Base-by-base conservation (phyloP, 2,888 invertebrate species). In the Hemaris fuciformis region DNA sequence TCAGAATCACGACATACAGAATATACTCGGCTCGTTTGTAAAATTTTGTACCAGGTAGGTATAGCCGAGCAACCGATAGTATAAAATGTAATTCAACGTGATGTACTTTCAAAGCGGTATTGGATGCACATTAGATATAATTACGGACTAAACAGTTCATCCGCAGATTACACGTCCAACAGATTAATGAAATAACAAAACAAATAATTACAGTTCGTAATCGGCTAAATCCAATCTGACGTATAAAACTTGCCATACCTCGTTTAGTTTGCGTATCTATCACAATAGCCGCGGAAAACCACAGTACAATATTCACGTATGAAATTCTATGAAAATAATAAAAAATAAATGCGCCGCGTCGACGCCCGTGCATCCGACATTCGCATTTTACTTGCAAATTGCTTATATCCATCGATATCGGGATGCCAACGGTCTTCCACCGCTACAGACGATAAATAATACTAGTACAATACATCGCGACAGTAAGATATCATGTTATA, bases 331-430 rank as follows among this genome's bases (percentile, higher is more conserved):
- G 79, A 79, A 79, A 81, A 83, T 77, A 84, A 83, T 80, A 85
- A 83, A 81, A 83, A 83, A 77, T 70, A 76, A 75, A 73, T 70
- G 74, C 67, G 75, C 73, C 70, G 73, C 73, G 76, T 70, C 75
- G 73, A 66, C 70, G 70, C 74, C 72, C 73, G 78, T 87, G 87
- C 88, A 81, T 75, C 81, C 82, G 85, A 85, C 84, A 78, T 81
- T 69, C 83, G 73, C 80, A 89, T 91, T 91, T 89, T 79, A 89
- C 89, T 91, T 91, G 89, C 90, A 91, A 90, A 91, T 91, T 86
- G 88, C 85, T 88, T 86, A 88, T 85, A 88, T 85, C 84, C 84
- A 81, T 85, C 81, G 85, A 82, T 85, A 85, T 83, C 77, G 76
- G 78, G 71, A 79, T 75, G 73, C 77, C 76, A 73, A 69, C 68